Percentiles rank a stretch among this genome's conserved stretches.
phyloP scores from a whole-genome alignment of 1,140 invertebrate species.

The Bombus breviceps region DNA sequence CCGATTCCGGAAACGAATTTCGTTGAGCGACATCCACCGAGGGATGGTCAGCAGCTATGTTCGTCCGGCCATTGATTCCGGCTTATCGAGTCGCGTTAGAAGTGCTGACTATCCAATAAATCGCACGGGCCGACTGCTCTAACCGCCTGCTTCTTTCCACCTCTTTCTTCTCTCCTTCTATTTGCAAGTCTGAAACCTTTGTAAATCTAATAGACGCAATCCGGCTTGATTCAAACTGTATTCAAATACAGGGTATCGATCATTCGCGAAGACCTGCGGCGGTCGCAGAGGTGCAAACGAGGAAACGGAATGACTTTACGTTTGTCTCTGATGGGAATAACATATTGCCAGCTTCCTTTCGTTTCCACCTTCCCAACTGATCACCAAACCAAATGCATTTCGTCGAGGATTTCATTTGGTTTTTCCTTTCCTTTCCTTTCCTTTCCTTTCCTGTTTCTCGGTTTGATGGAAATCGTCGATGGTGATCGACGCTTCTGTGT shows the following conservation, averaged over 20 bases:
- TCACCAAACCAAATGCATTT: neutral
- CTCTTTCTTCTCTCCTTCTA: neutral
- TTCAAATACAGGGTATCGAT: conserved; percentile 19
- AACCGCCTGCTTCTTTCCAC: neutral
- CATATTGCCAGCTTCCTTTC: neutral
- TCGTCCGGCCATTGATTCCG: conserved; percentile 29
- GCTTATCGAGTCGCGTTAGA: conserved; percentile 48
- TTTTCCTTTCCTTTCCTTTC: neutral
- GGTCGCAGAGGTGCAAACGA: neutral
- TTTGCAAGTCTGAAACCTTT: conserved; percentile 54
- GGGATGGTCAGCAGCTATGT: neutral
- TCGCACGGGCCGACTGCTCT: neutral
- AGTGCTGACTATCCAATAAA: conserved; percentile 50
- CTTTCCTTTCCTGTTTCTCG: neutral
- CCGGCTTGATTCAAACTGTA: conserved; percentile 15
- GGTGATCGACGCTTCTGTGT: neutral
- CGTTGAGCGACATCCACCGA: neutral
- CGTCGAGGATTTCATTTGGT: neutral
- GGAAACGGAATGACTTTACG: neutral
- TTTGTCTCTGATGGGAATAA: neutral
- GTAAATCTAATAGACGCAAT: conserved; percentile 41
- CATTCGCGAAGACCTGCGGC: neutral
- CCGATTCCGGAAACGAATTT: conserved; percentile 50
- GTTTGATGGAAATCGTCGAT: neutral
- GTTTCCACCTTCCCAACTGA: neutral